Conservation (phyloP, 37 sponge, comb jelly and placozoan species). For the Cliona cf. orientalis region DNA sequence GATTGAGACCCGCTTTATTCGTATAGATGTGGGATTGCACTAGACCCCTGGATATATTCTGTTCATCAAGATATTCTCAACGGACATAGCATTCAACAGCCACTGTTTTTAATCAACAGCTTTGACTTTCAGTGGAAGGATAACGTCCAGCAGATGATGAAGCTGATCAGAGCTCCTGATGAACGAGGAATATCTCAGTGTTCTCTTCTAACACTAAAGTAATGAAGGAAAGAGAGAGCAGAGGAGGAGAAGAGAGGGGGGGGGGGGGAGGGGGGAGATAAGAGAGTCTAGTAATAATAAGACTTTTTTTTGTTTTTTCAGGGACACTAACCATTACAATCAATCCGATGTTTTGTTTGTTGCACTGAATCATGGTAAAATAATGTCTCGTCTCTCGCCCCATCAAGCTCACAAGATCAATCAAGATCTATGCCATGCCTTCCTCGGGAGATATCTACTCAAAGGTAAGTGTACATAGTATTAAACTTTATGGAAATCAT, state of each 20-base stretch:
- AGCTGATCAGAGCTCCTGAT: slow-evolving; percentile 31
- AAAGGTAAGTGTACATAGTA: slow-evolving; percentile 27
- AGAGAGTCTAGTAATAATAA: neutral
- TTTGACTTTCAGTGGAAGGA: slow-evolving; percentile 64
- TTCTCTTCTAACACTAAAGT: slow-evolving; percentile 46
- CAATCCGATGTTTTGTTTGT: slow-evolving; percentile 49
- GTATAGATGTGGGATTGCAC: slow-evolving; percentile 69
- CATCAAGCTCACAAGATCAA: slow-evolving; percentile 38
- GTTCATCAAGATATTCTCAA: slow-evolving; percentile 50
- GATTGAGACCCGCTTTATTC: no score
- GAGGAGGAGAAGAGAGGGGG: neutral
- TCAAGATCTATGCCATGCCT: slow-evolving; percentile 44
- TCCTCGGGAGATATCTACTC: slow-evolving; percentile 56
- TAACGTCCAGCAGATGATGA: slow-evolving; percentile 54
- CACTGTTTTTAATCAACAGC: slow-evolving; percentile 78
- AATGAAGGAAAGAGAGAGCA: no score
- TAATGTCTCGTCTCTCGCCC: neutral
- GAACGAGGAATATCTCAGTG: slow-evolving; percentile 33
- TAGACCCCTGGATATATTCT: slow-evolving; percentile 78
- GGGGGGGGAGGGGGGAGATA: neutral
- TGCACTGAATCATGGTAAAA: neutral
- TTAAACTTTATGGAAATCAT: no score
- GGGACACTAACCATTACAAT: slow-evolving; percentile 47
- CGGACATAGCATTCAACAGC: slow-evolving; percentile 25
- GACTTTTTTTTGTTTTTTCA: neutral